Evolutionary conservation across 1,140 invertebrate species (phyloP).

Genomic region (Lineus longissimus): DNA sequence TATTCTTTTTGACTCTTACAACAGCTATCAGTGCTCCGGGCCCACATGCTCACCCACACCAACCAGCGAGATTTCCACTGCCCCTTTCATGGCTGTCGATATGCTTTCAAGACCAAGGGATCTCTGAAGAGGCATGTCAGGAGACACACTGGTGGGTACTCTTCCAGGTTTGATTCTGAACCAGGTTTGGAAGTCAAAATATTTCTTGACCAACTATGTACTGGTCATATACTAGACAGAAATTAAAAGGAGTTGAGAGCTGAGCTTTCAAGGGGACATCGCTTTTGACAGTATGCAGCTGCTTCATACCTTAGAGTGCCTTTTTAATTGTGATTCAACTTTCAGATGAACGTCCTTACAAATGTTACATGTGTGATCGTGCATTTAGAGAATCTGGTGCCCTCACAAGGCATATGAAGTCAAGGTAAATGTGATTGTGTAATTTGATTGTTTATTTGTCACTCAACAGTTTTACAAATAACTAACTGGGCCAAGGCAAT

Average conservation of each 20-base stretch:
- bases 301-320: too few species aligned
- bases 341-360: slow-evolving; percentile 45
- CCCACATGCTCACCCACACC: slow-evolving; percentile 44
- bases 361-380: slow-evolving; percentile 42
- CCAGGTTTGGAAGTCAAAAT: neutral
- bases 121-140: slow-evolving; percentile 45
- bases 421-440: slow-evolving; percentile 43
- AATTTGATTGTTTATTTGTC: too few species aligned
- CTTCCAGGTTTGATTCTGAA: neutral
- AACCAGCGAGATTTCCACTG: slow-evolving; percentile 38
- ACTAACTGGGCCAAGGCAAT: too few species aligned
- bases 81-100: slow-evolving; percentile 35
- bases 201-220: neutral
- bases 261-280: too few species aligned
- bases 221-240: too few species aligned
- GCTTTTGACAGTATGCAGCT: too few species aligned
- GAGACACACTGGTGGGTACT: slow-evolving; percentile 51
- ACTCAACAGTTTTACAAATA: too few species aligned
- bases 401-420: slow-evolving; percentile 44
- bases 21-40: slow-evolving; percentile 40
- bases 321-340: too few species aligned
- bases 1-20: slow-evolving; percentile 3
- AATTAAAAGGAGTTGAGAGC: too few species aligned
- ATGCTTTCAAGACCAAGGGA: slow-evolving; percentile 51
- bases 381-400: slow-evolving; percentile 50